These are phyloP conservation scores for Mesocentrotus franciscanus DNA, from an alignment of 53 echinoderm and acorn worm species.

Conservation along the genomic window DNA sequence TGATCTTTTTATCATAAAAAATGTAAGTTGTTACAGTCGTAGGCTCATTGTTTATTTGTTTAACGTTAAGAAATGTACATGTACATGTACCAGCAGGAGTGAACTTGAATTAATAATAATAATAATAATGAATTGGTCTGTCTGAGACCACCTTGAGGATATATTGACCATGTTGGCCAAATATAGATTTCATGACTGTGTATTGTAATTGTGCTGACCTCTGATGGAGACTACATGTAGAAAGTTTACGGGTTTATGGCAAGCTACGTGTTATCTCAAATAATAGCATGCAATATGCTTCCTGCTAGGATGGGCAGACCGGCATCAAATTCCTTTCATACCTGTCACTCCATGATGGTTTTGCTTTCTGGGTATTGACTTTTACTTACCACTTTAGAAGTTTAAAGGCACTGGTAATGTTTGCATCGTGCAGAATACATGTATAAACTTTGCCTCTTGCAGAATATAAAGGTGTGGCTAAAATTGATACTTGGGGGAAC, in stretches of 20 bases:
- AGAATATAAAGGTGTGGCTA: no score
- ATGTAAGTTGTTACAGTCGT: no score
- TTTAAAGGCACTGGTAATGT: not conserved
- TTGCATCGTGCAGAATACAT: no score
- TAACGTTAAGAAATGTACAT: no score
- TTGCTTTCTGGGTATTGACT: conserved; percentile 32
- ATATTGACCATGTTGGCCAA: not conserved
- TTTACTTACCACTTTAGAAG: not conserved
- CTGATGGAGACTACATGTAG: not conserved
- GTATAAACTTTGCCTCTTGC: no score
- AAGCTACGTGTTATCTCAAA: not conserved
- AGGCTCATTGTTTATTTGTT: no score
- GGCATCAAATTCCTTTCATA: conserved; percentile 30
- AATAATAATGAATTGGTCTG: no score
- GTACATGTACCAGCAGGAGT: no score
- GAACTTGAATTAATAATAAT: no score
- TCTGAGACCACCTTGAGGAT: not conserved
- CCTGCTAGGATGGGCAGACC: not conserved
- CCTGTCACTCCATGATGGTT: conserved; percentile 29
- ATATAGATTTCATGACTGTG: not conserved
- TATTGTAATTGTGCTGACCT: not conserved
- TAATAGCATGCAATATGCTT: conserved; percentile 2
- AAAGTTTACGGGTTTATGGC: not conserved
- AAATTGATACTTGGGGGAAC: no score
- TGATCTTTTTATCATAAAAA: not conserved